A percentile compares a stretch with the other conserved stretches of the same genome.
These are phyloP conservation scores for Dryas iulia DNA, from an alignment of 1,140 invertebrate species.

Conservation along the genomic window DNA sequence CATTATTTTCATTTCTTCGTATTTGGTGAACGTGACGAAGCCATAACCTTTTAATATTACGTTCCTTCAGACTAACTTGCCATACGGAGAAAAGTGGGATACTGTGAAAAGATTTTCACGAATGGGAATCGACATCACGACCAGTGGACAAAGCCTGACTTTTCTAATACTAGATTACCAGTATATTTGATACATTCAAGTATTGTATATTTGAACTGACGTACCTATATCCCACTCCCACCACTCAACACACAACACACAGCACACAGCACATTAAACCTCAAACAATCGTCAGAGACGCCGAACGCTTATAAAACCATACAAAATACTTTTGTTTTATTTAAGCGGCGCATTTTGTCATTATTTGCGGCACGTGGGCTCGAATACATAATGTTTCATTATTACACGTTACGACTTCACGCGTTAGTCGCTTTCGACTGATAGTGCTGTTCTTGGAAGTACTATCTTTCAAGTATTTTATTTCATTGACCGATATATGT, in stretches of 20 bases:
- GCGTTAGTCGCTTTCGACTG: conserved; percentile 56
- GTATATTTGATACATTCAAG: too few relatives aligned
- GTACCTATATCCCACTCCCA: neutral
- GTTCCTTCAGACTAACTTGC: too few relatives aligned
- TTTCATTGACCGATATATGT: conserved; percentile 6
- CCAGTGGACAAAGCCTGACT: too few relatives aligned
- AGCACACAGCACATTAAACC: conserved; percentile 40
- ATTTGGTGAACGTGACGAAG: too few relatives aligned
- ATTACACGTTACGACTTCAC: conserved; percentile 74
- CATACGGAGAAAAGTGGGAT: too few relatives aligned
- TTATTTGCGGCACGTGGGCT: conserved; percentile 71
- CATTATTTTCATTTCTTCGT: too few relatives aligned
- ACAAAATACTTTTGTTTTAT: conserved; percentile 64
- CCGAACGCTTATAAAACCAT: conserved; percentile 56
- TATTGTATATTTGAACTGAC: too few relatives aligned
- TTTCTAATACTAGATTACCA: too few relatives aligned
- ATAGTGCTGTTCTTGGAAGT: conserved; percentile 71
- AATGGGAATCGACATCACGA: neutral
- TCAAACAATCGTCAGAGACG: conserved; percentile 51
- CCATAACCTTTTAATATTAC: too few relatives aligned
- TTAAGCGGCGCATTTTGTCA: conserved; percentile 63
- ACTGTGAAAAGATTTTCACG: neutral
- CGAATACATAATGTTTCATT: conserved; percentile 79
- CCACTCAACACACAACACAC: neutral
- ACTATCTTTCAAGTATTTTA: conserved; percentile 2